A percentile compares a stretch with the other conserved stretches of the same genome.
phyloP scores from a whole-genome alignment of 2,113 vertebrate species.

The Trinectes maculatus region DNA sequence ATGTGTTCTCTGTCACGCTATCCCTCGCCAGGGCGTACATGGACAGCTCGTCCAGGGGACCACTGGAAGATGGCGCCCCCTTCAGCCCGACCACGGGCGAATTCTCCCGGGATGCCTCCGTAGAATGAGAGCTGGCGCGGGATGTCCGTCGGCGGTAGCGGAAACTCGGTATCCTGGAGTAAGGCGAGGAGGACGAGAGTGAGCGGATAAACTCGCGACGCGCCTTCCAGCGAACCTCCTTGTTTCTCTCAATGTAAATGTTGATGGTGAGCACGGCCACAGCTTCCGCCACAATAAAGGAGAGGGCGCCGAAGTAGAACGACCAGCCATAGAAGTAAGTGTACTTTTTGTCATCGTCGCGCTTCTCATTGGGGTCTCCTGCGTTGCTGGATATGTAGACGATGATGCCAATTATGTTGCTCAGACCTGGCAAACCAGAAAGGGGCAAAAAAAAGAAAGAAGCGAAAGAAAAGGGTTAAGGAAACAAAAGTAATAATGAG shows the following conservation, averaged over 20 bases:
- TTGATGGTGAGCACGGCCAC: conserved; percentile 96
- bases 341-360: conserved; percentile 95
- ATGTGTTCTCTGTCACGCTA: conserved; percentile 87
- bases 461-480: neutral
- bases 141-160: conserved; percentile 91
- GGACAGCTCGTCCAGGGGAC: conserved; percentile 92
- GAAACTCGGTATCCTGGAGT: conserved; percentile 96
- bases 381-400: conserved; percentile 99
- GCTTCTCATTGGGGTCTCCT: conserved; percentile 94
- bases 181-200: conserved; percentile 91
- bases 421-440: conserved; percentile 94
- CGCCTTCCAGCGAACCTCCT: conserved; percentile 91
- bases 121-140: conserved; percentile 91
- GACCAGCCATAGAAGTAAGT: conserved; percentile 98
- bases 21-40: conserved; percentile 96
- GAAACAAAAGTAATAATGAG: neutral
- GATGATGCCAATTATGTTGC: conserved; percentile 99
- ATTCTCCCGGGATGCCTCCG: conserved; percentile 90
- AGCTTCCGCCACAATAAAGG: conserved; percentile 96
- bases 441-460: conserved; percentile 18
- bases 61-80: conserved; percentile 81
- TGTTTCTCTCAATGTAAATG: conserved; percentile 98
- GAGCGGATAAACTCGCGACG: conserved; percentile 91
- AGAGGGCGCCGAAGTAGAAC: conserved; percentile 97
- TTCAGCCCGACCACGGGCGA: conserved; percentile 88